Conservation (phyloP, 1,140 invertebrate genomes). For the Bombus turneri region DNA sequence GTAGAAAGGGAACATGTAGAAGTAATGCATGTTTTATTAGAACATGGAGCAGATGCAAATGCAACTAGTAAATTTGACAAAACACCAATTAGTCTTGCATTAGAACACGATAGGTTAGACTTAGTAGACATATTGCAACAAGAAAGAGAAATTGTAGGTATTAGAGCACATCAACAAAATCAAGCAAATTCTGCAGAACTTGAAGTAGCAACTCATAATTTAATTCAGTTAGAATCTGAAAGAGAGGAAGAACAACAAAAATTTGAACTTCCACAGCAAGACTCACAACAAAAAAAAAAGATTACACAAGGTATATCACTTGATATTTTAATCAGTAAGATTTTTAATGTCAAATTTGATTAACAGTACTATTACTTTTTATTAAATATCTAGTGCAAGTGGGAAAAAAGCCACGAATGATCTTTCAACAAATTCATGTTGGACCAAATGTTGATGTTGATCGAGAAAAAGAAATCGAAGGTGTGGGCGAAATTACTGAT, state of each 20-base stretch:
- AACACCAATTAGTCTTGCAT: conserved; percentile 90
- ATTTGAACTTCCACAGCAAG: conserved; percentile 61
- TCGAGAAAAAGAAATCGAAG: conserved; percentile 74
- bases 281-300: conserved; percentile 58
- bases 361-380: neutral
- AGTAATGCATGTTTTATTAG: conserved; percentile 88
- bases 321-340: conserved; percentile 6
- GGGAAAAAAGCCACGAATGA: conserved; percentile 75
- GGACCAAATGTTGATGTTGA: conserved; percentile 70
- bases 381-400: conserved; percentile 62
- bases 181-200: conserved; percentile 75
- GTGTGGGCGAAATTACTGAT: conserved; percentile 67
- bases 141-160: conserved; percentile 77
- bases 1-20: conserved; percentile 91
- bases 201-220: conserved; percentile 77
- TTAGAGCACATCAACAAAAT: conserved; percentile 75
- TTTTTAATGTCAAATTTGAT: neutral
- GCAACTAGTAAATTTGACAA: conserved; percentile 92
- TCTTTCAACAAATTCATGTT: conserved; percentile 77
- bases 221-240: conserved; percentile 75
- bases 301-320: conserved; percentile 63
- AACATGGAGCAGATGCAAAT: conserved; percentile 87
- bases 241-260: conserved; percentile 72
- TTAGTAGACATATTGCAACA: conserved; percentile 85
- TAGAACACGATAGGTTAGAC: conserved; percentile 85